Conservation (phyloP, 2,888 invertebrate genomes). For the Melieria crassipennis region DNA sequence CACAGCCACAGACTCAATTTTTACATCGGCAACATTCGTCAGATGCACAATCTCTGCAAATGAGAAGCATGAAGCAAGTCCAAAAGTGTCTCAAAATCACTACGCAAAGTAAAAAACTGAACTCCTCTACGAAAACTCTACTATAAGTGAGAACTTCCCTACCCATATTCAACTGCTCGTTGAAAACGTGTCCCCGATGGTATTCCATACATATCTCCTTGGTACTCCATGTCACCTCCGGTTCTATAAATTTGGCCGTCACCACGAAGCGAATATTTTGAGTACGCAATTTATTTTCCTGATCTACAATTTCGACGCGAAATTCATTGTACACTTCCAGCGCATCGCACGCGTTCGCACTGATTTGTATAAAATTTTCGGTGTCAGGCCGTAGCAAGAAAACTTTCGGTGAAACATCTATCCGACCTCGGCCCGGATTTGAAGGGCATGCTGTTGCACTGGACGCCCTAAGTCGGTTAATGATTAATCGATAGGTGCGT, state of each 20-base stretch:
- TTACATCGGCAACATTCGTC: slow-evolving; percentile 38
- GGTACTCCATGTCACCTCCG: slow-evolving; percentile 50
- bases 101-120: too few relatives aligned
- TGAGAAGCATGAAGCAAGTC: too few relatives aligned
- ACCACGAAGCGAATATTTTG: slow-evolving; percentile 44
- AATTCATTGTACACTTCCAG: slow-evolving; percentile 48
- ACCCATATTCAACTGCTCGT: slow-evolving; percentile 39
- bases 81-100: too few relatives aligned
- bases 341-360: slow-evolving; percentile 49
- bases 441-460: not conserved
- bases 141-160: not conserved
- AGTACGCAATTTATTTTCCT: slow-evolving; percentile 46
- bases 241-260: slow-evolving; percentile 47
- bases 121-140: too few relatives aligned
- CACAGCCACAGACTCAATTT: slow-evolving; percentile 38
- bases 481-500: slow-evolving; percentile 52
- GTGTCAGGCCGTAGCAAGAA: slow-evolving; percentile 42
- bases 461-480: slow-evolving; percentile 46
- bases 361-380: slow-evolving; percentile 42
- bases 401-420: slow-evolving; percentile 50
- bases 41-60: slow-evolving; percentile 42
- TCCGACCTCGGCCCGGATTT: slow-evolving; percentile 42
- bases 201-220: slow-evolving; percentile 48
- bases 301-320: slow-evolving; percentile 49
- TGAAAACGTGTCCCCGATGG: slow-evolving; percentile 45